Conservation (phyloP, 2,113 vertebrate genomes). For the Ginglymostoma cirratum region DNA sequence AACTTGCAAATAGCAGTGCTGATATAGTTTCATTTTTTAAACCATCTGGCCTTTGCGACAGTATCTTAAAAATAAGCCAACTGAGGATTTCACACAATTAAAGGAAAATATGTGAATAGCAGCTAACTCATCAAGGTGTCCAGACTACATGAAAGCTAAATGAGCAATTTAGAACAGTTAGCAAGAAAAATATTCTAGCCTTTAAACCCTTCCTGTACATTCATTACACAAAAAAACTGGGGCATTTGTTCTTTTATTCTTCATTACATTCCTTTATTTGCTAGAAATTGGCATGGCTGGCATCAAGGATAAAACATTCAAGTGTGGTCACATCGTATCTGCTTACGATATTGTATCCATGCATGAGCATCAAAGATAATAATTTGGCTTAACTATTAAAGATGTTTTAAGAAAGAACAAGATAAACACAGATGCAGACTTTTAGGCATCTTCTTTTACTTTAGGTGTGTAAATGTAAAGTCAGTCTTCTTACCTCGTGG, state of each 20-base stretch:
- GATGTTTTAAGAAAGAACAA: not conserved
- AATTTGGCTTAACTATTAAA: not conserved
- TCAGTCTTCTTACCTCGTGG: conserved; percentile 67
- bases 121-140: not conserved
- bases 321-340: not conserved
- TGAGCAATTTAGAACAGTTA: not conserved
- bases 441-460: not conserved
- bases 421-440: not conserved
- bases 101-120: not conserved
- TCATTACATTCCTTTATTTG: not conserved
- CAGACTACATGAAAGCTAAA: not conserved
- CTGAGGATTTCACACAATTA: not conserved
- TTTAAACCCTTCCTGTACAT: not conserved
- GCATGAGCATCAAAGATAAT: not conserved
- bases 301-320: not conserved
- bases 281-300: not conserved
- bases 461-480: not conserved
- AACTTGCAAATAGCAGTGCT: not conserved
- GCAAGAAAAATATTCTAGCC: not conserved
- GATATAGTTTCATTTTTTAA: not conserved
- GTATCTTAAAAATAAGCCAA: not conserved
- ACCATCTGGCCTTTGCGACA: not conserved
- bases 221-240: not conserved
- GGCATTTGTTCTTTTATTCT: not conserved
- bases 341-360: not conserved